A percentile compares a stretch with the other conserved stretches of the same genome.
These are phyloP conservation scores for Dendrocincla fuliginosa DNA, from an alignment of 2,797 vertebrate species.

Conservation along the genomic window DNA sequence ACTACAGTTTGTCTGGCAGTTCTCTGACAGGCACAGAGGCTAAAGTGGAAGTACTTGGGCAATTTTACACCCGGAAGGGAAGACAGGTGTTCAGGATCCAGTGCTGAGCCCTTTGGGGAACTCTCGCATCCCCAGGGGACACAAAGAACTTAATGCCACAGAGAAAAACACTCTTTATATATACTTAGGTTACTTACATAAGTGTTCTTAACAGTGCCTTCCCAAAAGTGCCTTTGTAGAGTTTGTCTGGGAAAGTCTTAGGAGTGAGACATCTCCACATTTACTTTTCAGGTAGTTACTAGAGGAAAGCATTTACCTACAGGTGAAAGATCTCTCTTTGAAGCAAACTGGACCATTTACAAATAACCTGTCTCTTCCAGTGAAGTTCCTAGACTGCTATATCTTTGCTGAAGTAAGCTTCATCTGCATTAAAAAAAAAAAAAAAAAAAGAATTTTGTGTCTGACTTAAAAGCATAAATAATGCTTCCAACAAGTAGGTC, in stretches of 20 bases:
- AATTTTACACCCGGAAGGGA: not conserved
- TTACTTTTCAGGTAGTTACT: conserved; percentile 7
- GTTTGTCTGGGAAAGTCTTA: not conserved
- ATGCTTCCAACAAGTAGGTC: not conserved
- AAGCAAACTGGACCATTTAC: not conserved
- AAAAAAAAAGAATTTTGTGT: not conserved
- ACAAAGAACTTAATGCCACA: not conserved
- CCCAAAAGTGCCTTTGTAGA: not conserved
- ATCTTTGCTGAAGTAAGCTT: not conserved
- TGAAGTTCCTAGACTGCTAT: not conserved
- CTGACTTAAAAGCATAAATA: conserved; percentile 20
- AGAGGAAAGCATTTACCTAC: not conserved
- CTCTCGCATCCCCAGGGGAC: fast-evolving
- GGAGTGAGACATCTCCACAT: not conserved
- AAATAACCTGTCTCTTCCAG: conserved; percentile 7
- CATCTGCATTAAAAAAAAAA: conserved; percentile 29
- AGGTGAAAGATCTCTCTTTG: not conserved
- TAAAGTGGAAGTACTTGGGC: not conserved
- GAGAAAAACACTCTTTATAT: not conserved
- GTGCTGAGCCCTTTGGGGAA: not conserved
- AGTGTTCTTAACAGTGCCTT: not conserved
- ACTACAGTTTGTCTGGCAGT: not conserved
- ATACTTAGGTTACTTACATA: not conserved
- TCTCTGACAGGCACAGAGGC: not conserved
- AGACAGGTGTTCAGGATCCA: not conserved